These are phyloP conservation scores for Polyommatus icarus DNA, from an alignment of 2,888 invertebrate genomes.

Conservation along the genomic window DNA sequence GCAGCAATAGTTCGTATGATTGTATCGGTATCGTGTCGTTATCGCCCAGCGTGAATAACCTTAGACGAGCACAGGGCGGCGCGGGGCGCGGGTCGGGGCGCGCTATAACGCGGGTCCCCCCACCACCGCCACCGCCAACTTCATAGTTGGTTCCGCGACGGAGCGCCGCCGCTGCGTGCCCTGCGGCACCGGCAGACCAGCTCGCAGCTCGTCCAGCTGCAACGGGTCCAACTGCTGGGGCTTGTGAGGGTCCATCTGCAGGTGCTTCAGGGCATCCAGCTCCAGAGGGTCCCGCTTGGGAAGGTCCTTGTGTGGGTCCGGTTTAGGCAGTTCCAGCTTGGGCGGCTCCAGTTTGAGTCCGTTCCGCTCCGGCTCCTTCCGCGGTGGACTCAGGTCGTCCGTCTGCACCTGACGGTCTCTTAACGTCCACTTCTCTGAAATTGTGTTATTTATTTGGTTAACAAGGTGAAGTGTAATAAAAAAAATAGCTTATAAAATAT, in stretches of 20 bases:
- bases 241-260: background rate
- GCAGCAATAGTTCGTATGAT: background rate
- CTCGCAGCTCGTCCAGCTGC: slow-evolving; percentile 46
- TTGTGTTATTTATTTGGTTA: background rate
- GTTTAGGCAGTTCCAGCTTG: background rate
- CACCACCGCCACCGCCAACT: slow-evolving; percentile 49
- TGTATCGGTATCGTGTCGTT: background rate
- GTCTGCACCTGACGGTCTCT: slow-evolving; percentile 66
- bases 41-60: background rate
- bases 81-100: slow-evolving; percentile 31
- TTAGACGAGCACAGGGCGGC: slow-evolving; percentile 36
- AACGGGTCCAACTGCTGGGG: slow-evolving; percentile 47
- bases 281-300: background rate
- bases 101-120: slow-evolving; percentile 41
- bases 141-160: slow-evolving; percentile 41
- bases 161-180: slow-evolving; percentile 35
- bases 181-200: slow-evolving; percentile 44
- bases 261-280: background rate
- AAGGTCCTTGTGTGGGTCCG: background rate
- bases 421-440: slow-evolving; percentile 53
- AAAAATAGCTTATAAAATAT: too few relatives aligned
- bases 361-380: slow-evolving; percentile 42
- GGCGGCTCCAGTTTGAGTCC: slow-evolving; percentile 44
- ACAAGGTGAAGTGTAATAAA: too few relatives aligned
- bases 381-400: slow-evolving; percentile 49